A percentile compares a stretch with the other conserved stretches of the same genome.
Conservation (phyloP, 2,888 invertebrate genomes). For the Lamellibrachia satsuma region DNA sequence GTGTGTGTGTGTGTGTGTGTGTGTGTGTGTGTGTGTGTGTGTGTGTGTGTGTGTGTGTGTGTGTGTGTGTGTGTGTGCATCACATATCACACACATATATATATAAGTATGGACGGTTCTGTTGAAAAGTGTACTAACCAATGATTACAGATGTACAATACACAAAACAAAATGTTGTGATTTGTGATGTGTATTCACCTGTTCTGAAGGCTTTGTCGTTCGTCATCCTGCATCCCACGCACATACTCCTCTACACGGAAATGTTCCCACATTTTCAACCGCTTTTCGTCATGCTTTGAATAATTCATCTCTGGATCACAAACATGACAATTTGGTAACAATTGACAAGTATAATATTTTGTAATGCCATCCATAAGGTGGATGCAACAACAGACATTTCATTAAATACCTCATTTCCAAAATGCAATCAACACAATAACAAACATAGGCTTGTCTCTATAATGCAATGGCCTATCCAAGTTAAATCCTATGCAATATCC, state of each 20-base stretch:
- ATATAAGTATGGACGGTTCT: not conserved
- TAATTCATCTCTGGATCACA: not conserved
- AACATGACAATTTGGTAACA: not conserved
- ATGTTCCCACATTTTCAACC: slow-evolving; percentile 63
- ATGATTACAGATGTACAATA: not conserved
- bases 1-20: not conserved
- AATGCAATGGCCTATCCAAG: too few species aligned
- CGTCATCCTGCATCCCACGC: slow-evolving; percentile 47
- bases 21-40: not conserved
- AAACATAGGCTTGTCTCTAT: too few species aligned
- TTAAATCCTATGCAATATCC: too few species aligned
- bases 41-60: not conserved
- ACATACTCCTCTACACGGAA: slow-evolving; percentile 60
- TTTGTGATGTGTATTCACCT: slow-evolving; percentile 40
- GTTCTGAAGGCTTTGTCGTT: slow-evolving; percentile 49
- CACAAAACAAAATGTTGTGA: too few species aligned
- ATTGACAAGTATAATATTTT: not conserved
- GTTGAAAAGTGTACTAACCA: not conserved
- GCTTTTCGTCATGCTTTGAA: slow-evolving; percentile 35
- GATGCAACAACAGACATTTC: too few species aligned
- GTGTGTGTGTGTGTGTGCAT: too few species aligned
- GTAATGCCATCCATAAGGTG: too few species aligned
- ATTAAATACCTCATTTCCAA: too few species aligned
- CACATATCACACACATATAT: too few species aligned
- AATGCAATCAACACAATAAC: too few species aligned